phyloP scores from a whole-genome alignment of 92 coral and sea anemone genomes.

The Blastomussa wellsi region DNA sequence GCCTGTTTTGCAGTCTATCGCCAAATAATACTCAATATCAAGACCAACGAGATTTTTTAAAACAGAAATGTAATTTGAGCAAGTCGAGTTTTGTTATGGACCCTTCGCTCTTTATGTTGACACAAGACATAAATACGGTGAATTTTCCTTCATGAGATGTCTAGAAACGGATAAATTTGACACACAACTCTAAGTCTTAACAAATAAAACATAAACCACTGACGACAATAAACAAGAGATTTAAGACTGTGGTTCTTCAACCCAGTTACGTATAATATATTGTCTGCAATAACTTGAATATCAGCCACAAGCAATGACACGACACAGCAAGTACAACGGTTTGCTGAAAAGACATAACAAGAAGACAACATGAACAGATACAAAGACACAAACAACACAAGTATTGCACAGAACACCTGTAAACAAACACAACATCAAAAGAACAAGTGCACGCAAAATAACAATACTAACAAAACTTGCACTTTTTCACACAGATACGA shows the following conservation, averaged over 20 bases:
- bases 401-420: conserved; percentile 14
- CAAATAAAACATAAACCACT: not conserved
- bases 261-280: not conserved
- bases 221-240: not conserved
- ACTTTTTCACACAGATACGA: not conserved
- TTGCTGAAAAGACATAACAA: not conserved
- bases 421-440: conserved; percentile 23
- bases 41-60: too few relatives aligned
- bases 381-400: conserved; percentile 1
- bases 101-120: too few relatives aligned
- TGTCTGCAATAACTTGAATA: not conserved
- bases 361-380: conserved; percentile 15
- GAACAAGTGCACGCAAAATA: conserved; percentile 11
- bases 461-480: not conserved
- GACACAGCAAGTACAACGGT: not conserved
- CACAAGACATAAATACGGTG: too few relatives aligned
- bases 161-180: too few relatives aligned
- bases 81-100: too few relatives aligned
- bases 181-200: not conserved
- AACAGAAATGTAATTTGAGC: too few relatives aligned
- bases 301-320: conserved; percentile 13
- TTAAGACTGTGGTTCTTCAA: not conserved
- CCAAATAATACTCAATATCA: too few relatives aligned
- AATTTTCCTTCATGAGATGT: too few relatives aligned
- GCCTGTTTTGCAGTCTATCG: too few relatives aligned